Base-by-base conservation (phyloP, 1,140 invertebrate genomes). In the Bombyx mandarina region DNA sequence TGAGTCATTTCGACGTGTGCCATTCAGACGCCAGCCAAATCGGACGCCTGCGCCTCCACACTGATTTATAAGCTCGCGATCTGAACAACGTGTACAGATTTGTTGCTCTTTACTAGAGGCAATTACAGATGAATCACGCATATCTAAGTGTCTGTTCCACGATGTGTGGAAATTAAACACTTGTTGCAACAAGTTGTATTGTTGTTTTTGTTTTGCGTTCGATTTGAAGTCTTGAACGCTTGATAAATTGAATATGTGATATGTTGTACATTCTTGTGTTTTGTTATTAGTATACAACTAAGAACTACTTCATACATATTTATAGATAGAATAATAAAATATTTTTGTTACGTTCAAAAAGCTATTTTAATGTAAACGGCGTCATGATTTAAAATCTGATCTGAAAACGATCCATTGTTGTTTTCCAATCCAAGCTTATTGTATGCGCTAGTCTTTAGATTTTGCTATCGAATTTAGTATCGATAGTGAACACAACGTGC, bases 1-100 rank as follows among this genome's bases (percentile, higher is more conserved):
- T 74, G 72, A 74, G 67, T 71, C 69, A 71, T 72, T 67, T 49
- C 45, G 66, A 63, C 62, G 57, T 61, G 63, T 67, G 65, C 60
- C 67, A 61, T 57, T 60, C 60, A 62, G 67, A 71, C 63, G 66
- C 61, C 63, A 35, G 2, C 48, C n/a, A 49, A 10, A 7, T 22
- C 44, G 50, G 54, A 51, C 64, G 67, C 61, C 51, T 59, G 62
- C 60, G 58, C 62, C 53, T 45, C 54, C 60, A 50, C 58, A 8
- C 52, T 67, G 65, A 75, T 73, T 75, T 75, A 75, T 73, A 65
- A 60, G 62, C 49, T 54, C 43, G 35, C 18, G 53, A 43, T 57
- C 51, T 52, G n/a, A 46, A 59, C 45, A 48, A 49, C 45, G 47
- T 10, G 49, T 43, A 45, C 46, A 45, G 62, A 54, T 60, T 54